These are phyloP conservation scores for Lutjanus campechanus DNA, from an alignment of 2,797 vertebrate species.

Conservation along the genomic window DNA sequence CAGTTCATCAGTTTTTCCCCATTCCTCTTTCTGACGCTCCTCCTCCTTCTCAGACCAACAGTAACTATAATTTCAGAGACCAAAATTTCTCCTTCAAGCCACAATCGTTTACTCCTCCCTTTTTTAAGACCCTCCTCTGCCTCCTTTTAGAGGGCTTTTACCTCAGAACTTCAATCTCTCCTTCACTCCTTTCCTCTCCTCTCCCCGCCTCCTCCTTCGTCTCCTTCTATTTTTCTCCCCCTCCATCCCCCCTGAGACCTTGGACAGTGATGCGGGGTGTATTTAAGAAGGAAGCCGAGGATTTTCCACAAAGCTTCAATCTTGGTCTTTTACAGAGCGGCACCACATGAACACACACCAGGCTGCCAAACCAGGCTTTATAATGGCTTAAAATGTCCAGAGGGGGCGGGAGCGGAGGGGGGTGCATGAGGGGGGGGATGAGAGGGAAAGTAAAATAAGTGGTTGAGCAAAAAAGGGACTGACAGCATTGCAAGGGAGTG, in stretches of 20 bases:
- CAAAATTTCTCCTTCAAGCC: constrained; percentile 21
- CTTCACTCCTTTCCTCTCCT: constrained; percentile 7
- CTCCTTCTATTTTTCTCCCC: not conserved
- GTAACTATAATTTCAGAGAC: constrained; percentile 30
- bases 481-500: constrained; percentile 11
- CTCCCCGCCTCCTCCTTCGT: not conserved
- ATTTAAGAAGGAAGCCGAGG: constrained; percentile 70
- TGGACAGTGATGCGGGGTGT: constrained; percentile 67
- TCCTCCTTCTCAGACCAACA: constrained; percentile 19
- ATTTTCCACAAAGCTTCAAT: constrained; percentile 79
- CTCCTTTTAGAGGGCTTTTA: constrained; percentile 36
- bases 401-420: constrained; percentile 27
- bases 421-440: constrained; percentile 5
- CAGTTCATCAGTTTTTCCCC: not conserved
- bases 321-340: constrained; percentile 69
- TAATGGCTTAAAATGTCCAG: constrained; percentile 68
- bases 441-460: constrained; percentile 42
- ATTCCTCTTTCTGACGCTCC: not conserved
- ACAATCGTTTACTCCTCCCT: not conserved
- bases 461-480: constrained; percentile 30
- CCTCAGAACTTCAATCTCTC: constrained; percentile 42
- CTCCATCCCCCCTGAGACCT: constrained; percentile 29
- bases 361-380: constrained; percentile 71
- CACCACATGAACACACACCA: constrained; percentile 71
- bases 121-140: constrained; percentile 16